Evolutionary conservation across 2,888 invertebrate genomes (phyloP).

Genomic region (Hecatera dysodea): DNA sequence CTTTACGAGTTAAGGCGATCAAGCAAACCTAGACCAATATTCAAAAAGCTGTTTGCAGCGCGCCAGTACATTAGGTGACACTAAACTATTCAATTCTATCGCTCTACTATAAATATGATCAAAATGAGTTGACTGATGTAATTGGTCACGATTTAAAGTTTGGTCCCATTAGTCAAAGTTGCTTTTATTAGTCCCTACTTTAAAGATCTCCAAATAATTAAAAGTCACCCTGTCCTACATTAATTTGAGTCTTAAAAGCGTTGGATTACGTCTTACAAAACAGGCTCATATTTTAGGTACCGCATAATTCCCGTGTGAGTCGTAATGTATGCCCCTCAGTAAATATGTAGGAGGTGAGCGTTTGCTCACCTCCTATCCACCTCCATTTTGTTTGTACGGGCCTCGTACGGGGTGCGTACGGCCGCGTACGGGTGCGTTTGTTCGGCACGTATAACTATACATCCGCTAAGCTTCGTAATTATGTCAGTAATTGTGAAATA

Average conservation of each 20-base stretch:
- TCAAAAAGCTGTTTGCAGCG: too few relatives aligned
- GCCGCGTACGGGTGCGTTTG: constrained; percentile 37
- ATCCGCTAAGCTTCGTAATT: constrained; percentile 53
- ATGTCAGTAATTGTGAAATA: constrained; percentile 55
- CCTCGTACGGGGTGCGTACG: constrained; percentile 1
- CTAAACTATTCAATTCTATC: too few relatives aligned
- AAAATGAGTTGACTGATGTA: too few relatives aligned
- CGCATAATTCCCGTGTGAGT: constrained; percentile 64
- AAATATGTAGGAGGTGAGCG: constrained; percentile 69
- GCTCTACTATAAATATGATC: too few relatives aligned
- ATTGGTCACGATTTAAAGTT: background rate
- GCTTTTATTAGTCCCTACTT: background rate
- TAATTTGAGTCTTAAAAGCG: constrained; percentile 55
- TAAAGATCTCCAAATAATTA: background rate
- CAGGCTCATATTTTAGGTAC: constrained; percentile 67
- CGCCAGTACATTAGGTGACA: too few relatives aligned
- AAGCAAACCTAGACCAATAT: too few relatives aligned
- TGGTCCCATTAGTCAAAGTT: background rate
- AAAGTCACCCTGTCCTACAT: background rate
- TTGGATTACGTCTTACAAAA: constrained; percentile 57
- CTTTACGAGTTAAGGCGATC: too few relatives aligned
- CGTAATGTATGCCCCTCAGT: constrained; percentile 69
- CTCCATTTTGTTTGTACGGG: constrained; percentile 64
- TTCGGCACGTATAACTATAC: constrained; percentile 44
- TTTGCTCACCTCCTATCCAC: too few relatives aligned